Conservation (phyloP, 2,113 vertebrate genomes). For the Oryzias woworae region DNA sequence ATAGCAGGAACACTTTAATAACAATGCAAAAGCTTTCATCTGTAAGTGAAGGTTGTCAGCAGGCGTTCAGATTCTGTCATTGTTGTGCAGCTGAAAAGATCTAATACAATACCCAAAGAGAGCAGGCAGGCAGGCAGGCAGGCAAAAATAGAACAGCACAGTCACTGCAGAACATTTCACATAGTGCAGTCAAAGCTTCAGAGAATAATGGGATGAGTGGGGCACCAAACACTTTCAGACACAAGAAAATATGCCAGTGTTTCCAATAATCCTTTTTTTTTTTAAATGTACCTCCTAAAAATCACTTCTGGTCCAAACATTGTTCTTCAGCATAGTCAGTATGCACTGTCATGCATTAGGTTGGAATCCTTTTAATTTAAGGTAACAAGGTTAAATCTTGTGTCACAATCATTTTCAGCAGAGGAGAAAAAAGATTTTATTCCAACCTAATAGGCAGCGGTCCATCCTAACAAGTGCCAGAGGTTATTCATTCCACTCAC, state of each 20-base stretch:
- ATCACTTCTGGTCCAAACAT: too few relatives aligned
- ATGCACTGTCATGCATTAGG: too few relatives aligned
- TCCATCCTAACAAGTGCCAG: constrained; percentile 34
- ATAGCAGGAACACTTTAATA: constrained; percentile 16
- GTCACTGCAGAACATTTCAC: constrained; percentile 51
- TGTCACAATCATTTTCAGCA: constrained; percentile 19
- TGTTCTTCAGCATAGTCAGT: too few relatives aligned
- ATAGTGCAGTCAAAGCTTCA: constrained; percentile 37
- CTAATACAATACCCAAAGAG: constrained; percentile 54
- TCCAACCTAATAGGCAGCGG: not conserved
- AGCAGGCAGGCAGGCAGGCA: constrained; percentile 30
- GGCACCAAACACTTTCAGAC: not conserved
- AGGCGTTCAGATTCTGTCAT: constrained; percentile 46
- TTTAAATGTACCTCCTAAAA: too few relatives aligned
- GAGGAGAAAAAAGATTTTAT: too few relatives aligned
- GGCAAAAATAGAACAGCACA: constrained; percentile 52
- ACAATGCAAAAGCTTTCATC: constrained; percentile 15
- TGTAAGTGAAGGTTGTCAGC: constrained; percentile 41
- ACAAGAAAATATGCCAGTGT: not conserved
- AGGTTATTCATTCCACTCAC: constrained; percentile 27
- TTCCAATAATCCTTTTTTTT: not conserved
- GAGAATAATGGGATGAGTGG: constrained; percentile 53
- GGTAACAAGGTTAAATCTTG: constrained; percentile 32
- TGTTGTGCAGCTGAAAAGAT: constrained; percentile 48
- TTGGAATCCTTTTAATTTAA: not conserved